phyloP scores from a whole-genome alignment of 2,797 vertebrate genomes.

The Sebastes trivittatus region DNA sequence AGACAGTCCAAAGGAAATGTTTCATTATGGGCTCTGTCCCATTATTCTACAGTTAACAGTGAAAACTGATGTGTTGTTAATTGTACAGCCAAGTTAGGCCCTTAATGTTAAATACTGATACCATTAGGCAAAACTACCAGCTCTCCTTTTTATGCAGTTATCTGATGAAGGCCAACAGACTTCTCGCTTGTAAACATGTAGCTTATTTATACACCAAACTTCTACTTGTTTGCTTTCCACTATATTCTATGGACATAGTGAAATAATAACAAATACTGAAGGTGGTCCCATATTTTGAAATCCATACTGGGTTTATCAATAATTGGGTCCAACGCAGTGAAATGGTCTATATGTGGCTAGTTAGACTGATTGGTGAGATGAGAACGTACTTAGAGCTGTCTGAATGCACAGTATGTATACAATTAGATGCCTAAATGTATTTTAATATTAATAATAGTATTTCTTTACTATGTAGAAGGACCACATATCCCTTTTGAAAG shows the following conservation, averaged over 20 bases:
- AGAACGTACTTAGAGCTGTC: background rate
- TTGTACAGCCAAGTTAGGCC: background rate
- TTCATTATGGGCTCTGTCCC: background rate
- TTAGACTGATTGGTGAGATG: background rate
- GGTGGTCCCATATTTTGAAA: background rate
- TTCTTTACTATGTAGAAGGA: background rate
- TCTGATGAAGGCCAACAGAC: background rate
- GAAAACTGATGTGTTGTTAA: background rate
- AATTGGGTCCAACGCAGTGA: background rate
- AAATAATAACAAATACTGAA: background rate
- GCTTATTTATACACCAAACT: background rate
- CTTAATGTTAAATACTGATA: background rate
- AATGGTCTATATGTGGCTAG: background rate
- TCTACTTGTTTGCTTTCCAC: background rate
- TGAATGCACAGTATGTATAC: background rate
- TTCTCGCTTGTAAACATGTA: background rate
- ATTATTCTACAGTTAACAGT: background rate
- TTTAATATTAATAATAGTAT: background rate
- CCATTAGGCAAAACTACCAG: background rate
- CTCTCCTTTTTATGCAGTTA: background rate
- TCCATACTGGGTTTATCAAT: background rate
- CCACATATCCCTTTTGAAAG: background rate
- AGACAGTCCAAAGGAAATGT: background rate
- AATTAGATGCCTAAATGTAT: background rate
- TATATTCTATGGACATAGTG: background rate